Evolutionary conservation across 2,888 invertebrate species (phyloP).

Genomic region (Chrysotoxum bicinctum): DNA sequence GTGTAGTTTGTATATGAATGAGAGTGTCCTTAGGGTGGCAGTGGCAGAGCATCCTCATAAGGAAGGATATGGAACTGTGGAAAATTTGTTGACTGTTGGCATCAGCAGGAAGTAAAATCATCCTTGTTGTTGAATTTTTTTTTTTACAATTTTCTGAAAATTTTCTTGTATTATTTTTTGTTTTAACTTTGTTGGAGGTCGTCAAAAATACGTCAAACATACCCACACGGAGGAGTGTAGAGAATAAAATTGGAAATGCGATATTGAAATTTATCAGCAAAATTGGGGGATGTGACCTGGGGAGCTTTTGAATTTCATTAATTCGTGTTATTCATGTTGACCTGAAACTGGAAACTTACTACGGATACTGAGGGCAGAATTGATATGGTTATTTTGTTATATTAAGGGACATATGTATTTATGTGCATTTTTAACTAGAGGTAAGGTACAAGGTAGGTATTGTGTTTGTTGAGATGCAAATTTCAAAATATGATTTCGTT

Average conservation of each 20-base stretch:
- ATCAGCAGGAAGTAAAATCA: conserved; percentile 43
- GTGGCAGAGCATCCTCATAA: neutral
- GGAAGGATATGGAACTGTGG: conserved; percentile 22
- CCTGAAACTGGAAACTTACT: conserved; percentile 21
- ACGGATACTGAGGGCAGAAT: neutral
- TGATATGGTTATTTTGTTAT: neutral
- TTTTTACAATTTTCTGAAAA: conserved; percentile 10
- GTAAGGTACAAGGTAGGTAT: neutral
- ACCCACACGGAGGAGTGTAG: neutral
- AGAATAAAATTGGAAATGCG: conserved; percentile 11
- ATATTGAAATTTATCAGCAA: conserved; percentile 57
- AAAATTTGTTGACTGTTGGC: conserved; percentile 62
- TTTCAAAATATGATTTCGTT: neutral
- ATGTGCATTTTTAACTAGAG: neutral
- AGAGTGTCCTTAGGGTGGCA: conserved; percentile 15
- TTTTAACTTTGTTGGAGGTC: conserved; percentile 36
- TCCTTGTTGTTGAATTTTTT: conserved; percentile 31
- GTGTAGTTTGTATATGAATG: neutral
- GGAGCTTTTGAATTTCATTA: conserved; percentile 40
- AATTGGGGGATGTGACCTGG: conserved; percentile 28
- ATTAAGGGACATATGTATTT: neutral
- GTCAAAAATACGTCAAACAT: conserved; percentile 37
- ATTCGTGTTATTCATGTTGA: conserved; percentile 14
- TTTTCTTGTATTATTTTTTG: conserved; percentile 4
- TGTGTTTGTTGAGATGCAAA: neutral